These are phyloP conservation scores for Protaetia brevitarsis DNA, from an alignment of 1,140 invertebrate species.

Conservation along the genomic window DNA sequence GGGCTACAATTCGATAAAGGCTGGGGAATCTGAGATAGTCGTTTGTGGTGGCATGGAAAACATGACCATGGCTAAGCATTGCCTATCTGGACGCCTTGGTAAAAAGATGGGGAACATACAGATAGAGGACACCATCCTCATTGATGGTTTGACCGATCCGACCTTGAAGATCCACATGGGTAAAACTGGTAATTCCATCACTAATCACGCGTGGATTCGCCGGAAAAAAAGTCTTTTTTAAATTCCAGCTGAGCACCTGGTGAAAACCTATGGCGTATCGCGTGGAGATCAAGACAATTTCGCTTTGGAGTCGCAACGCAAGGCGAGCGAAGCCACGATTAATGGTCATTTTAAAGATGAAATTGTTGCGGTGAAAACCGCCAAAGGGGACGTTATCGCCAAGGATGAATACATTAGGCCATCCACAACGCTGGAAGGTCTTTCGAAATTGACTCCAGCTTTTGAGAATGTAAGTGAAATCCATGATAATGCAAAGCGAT, in stretches of 20 bases:
- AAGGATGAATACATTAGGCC: conserved; percentile 69
- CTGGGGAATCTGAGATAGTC: conserved; percentile 67
- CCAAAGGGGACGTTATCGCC: conserved; percentile 54
- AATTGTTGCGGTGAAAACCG: conserved; percentile 63
- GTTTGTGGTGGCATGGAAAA: conserved; percentile 83
- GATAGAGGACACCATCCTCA: conserved; percentile 69
- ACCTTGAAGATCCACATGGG: conserved; percentile 82
- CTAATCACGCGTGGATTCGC: too few species aligned
- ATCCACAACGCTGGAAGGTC: conserved; percentile 57
- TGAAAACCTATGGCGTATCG: conserved; percentile 64
- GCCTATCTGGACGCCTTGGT: conserved; percentile 62
- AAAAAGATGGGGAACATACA: conserved; percentile 67
- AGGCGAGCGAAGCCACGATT: conserved; percentile 62
- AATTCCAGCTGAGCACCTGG: conserved; percentile 73
- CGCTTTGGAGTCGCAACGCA: conserved; percentile 70
- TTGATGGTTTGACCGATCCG: conserved; percentile 79
- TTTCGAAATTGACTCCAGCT: conserved; percentile 61
- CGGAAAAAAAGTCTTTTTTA: too few species aligned
- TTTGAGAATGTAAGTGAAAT: conserved; percentile 63
- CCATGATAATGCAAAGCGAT: background rate
- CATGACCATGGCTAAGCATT: conserved; percentile 80
- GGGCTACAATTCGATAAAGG: conserved; percentile 68
- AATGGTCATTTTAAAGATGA: conserved; percentile 68
- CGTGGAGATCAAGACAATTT: conserved; percentile 75
- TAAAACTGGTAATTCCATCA: conserved; percentile 73